Percentiles rank a stretch among this genome's conserved stretches.
These are phyloP conservation scores for Tragopan temminckii DNA, from an alignment of 2,797 vertebrate species.

Conservation along the genomic window DNA sequence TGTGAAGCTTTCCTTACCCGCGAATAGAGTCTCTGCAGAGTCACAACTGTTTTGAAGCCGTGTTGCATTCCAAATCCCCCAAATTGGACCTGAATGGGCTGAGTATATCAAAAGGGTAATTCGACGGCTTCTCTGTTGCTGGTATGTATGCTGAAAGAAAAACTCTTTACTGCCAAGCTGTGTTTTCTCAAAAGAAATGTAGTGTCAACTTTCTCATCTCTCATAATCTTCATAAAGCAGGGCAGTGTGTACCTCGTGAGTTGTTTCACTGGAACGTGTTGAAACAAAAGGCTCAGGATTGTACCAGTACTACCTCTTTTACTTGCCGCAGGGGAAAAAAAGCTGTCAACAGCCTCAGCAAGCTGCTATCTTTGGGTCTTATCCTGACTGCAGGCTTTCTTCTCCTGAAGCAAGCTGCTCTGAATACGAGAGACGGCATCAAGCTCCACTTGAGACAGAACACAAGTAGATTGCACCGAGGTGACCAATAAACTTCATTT, in stretches of 20 bases:
- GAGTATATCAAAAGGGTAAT: conserved; percentile 27
- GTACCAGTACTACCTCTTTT: not conserved
- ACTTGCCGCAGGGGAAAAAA: not conserved
- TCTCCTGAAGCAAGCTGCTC: not conserved
- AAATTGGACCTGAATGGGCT: conserved; percentile 4
- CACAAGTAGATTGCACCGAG: not conserved
- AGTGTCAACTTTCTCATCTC: not conserved
- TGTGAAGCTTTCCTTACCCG: conserved; percentile 27
- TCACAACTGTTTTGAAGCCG: conserved; percentile 4
- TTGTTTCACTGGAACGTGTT: conserved; percentile 23
- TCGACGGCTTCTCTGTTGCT: not conserved
- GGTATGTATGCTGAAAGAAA: not conserved
- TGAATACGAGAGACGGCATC: not conserved
- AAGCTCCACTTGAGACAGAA: conserved; percentile 20
- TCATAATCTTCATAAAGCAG: conserved; percentile 36
- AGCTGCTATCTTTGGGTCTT: conserved; percentile 29
- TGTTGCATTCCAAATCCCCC: conserved; percentile 39
- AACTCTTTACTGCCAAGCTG: not conserved
- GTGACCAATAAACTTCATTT: conserved; percentile 52
- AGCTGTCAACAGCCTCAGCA: not conserved
- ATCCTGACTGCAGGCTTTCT: not conserved
- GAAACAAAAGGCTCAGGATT: conserved; percentile 25
- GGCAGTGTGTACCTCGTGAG: not conserved
- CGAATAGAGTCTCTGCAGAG: conserved; percentile 38
- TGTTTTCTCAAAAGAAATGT: conserved; percentile 18